Conservation (phyloP, 2,797 vertebrate species). For the Xenopus petersii region DNA sequence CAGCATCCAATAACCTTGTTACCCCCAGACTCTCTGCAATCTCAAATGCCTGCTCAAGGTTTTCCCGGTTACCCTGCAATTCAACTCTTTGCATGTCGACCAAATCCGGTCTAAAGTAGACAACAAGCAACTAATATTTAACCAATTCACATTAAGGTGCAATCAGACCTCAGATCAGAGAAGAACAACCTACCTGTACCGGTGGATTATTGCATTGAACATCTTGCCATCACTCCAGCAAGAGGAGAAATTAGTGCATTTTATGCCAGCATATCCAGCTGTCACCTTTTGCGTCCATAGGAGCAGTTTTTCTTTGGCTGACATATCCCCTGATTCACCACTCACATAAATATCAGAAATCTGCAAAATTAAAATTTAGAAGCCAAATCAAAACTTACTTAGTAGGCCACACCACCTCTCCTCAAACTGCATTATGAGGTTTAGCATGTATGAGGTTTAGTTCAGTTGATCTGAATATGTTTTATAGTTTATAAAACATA, state of each 20-base stretch:
- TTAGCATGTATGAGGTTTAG: slow-evolving; percentile 20
- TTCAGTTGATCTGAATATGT: neutral
- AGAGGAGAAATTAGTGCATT: slow-evolving; percentile 93
- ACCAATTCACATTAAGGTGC: too few species aligned
- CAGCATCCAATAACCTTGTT: slow-evolving; percentile 90
- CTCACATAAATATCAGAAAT: slow-evolving; percentile 98
- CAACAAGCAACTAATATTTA: too few species aligned
- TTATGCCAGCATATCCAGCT: slow-evolving; percentile 86
- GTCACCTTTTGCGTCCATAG: slow-evolving; percentile 94
- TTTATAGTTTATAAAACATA: neutral
- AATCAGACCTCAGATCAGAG: neutral
- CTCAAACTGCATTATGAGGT: slow-evolving; percentile 12
- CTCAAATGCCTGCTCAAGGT: slow-evolving; percentile 96
- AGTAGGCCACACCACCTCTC: neutral
- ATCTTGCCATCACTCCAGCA: slow-evolving; percentile 93
- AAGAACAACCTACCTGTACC: slow-evolving; percentile 79
- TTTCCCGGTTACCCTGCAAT: slow-evolving; percentile 88
- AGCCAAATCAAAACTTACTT: too few species aligned
- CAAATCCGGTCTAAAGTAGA: slow-evolving; percentile 85
- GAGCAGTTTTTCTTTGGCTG: slow-evolving; percentile 96
- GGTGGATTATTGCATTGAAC: slow-evolving; percentile 96
- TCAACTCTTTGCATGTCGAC: slow-evolving; percentile 92
- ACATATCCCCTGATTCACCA: slow-evolving; percentile 92
- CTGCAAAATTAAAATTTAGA: slow-evolving; percentile 61
- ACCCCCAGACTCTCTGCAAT: slow-evolving; percentile 92